phyloP scores from a whole-genome alignment of 23 tunicate genomes.

The Styela plicata region DNA sequence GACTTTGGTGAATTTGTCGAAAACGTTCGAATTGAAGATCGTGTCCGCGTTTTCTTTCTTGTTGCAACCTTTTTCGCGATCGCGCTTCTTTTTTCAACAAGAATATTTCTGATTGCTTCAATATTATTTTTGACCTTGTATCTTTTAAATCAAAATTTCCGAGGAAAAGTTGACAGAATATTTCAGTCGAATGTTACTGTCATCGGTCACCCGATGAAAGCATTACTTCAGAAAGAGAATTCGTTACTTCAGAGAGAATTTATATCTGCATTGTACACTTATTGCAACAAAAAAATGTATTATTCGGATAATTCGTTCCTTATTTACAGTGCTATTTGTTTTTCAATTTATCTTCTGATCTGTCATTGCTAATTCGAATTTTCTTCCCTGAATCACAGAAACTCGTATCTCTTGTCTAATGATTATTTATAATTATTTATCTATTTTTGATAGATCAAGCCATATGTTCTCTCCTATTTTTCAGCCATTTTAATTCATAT shows the following conservation, averaged over 20 bases:
- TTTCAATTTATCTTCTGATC: too few species aligned
- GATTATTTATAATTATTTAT: too few species aligned
- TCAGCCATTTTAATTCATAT: too few species aligned
- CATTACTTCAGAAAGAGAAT: background rate
- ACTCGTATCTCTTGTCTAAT: too few species aligned
- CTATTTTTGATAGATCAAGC: too few species aligned
- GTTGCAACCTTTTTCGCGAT: background rate
- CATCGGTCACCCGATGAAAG: background rate
- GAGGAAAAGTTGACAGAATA: background rate
- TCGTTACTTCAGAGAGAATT: too few species aligned
- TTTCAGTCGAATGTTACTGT: background rate
- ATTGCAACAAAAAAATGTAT: background rate
- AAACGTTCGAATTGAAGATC: constrained; percentile 1
- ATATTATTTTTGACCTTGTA: background rate
- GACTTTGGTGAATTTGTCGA: constrained; percentile 4
- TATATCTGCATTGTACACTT: background rate
- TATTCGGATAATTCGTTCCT: background rate
- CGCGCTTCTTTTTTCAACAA: background rate
- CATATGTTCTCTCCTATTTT: too few species aligned
- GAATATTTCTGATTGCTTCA: background rate
- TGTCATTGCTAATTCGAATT: too few species aligned
- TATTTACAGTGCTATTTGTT: too few species aligned
- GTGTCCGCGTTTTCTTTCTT: background rate
- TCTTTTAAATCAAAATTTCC: background rate
- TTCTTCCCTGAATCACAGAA: too few species aligned